A percentile compares a stretch with the other conserved stretches of the same genome.
Conservation (phyloP, 2,888 invertebrate genomes). For the Euplexia lucipara region DNA sequence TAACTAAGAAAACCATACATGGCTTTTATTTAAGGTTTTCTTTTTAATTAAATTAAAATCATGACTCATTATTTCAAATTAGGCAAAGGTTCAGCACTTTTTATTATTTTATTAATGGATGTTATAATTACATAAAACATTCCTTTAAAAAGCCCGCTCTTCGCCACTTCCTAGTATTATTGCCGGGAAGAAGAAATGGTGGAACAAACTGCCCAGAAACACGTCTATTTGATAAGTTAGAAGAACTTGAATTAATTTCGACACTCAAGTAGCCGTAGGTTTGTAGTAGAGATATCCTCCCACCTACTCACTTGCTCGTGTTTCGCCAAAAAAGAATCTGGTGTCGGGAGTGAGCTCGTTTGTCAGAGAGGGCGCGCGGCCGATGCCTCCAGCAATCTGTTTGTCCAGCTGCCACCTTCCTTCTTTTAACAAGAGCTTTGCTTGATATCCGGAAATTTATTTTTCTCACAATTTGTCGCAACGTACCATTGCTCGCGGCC, state of each 20-base stretch:
- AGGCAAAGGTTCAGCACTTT: too few species aligned
- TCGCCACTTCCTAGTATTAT: too few species aligned
- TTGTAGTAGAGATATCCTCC: constrained; percentile 42
- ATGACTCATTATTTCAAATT: too few species aligned
- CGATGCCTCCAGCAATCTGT: constrained; percentile 82
- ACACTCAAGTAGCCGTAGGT: constrained; percentile 18
- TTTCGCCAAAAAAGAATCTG: constrained; percentile 72
- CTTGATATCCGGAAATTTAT: constrained; percentile 84
- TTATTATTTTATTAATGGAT: too few species aligned
- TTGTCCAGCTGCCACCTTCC: constrained; percentile 87
- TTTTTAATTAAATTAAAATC: too few species aligned
- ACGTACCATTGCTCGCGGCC: constrained; percentile 67
- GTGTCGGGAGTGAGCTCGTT: constrained; percentile 78
- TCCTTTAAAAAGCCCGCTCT: too few species aligned
- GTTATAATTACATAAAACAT: too few species aligned
- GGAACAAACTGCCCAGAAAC: too few species aligned
- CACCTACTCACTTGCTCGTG: constrained; percentile 19
- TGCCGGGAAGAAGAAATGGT: too few species aligned
- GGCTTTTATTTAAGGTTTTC: neutral
- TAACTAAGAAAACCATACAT: constrained; percentile 1
- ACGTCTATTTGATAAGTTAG: too few species aligned
- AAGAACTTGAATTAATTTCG: too few species aligned
- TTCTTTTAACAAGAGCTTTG: constrained; percentile 87
- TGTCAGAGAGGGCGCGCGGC: constrained; percentile 73
- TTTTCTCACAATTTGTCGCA: constrained; percentile 79